Evolutionary conservation across 2,888 invertebrate genomes (phyloP).

Genomic region (Dynastes maya): DNA sequence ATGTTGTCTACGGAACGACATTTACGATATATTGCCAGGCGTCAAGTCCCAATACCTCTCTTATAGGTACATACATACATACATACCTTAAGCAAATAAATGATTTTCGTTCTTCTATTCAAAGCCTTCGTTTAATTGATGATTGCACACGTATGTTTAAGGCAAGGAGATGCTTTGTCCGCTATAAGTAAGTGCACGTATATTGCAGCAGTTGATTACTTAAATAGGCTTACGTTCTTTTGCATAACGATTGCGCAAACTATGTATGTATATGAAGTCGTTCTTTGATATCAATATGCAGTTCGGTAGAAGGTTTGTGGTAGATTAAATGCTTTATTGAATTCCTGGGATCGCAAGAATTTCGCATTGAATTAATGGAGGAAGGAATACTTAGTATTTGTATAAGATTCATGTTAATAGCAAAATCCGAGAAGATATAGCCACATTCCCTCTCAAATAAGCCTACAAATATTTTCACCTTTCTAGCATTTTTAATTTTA

Average conservation of each 20-base stretch:
- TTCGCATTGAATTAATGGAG: too few species aligned
- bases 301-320: background rate
- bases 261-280: slow-evolving; percentile 2
- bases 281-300: background rate
- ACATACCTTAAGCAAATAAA: slow-evolving; percentile 12
- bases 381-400: too few species aligned
- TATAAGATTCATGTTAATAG: too few species aligned
- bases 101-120: background rate
- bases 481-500: too few species aligned
- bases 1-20: slow-evolving; percentile 6
- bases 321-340: too few species aligned
- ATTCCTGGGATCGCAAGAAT: too few species aligned
- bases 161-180: too few species aligned
- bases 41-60: background rate
- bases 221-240: slow-evolving; percentile 4
- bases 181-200: background rate
- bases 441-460: too few species aligned
- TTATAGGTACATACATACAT: too few species aligned
- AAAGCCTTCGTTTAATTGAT: slow-evolving; percentile 15
- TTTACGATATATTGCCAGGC: slow-evolving; percentile 17
- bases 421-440: too few species aligned
- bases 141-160: slow-evolving; percentile 9
- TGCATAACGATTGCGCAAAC: slow-evolving; percentile 22
- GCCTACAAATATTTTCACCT: too few species aligned
- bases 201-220: background rate